These are phyloP conservation scores for Actinostola sp. DNA, from an alignment of 92 coral and sea anemone species.

Conservation along the genomic window DNA sequence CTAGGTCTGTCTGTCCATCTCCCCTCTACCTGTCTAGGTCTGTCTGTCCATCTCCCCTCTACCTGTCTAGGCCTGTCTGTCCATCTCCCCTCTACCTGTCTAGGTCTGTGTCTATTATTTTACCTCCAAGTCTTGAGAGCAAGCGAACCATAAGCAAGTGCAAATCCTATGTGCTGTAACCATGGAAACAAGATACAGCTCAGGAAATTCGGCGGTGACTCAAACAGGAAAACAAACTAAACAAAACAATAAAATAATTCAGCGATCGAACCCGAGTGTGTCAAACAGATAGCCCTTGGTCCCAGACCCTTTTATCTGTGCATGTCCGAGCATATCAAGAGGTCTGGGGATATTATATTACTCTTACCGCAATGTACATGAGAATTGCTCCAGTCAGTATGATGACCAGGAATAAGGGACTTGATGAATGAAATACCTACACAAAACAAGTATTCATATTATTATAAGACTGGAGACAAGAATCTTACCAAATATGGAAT, in stretches of 20 bases:
- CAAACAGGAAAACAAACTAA: conserved; percentile 25
- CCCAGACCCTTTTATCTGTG: too few species aligned
- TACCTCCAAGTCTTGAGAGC: conserved; percentile 96
- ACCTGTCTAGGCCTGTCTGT: too few species aligned
- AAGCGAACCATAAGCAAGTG: conserved; percentile 81
- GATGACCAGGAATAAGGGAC: conserved; percentile 79
- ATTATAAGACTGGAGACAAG: too few species aligned
- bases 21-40: too few species aligned
- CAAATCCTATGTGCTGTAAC: conserved; percentile 78
- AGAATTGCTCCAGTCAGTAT: conserved; percentile 73
- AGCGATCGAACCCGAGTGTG: not conserved
- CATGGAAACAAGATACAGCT: conserved; percentile 45
- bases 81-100: too few species aligned
- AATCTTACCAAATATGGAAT: too few species aligned
- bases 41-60: too few species aligned
- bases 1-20: too few species aligned
- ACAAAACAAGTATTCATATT: too few species aligned
- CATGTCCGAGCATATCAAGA: too few species aligned
- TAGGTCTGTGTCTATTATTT: not conserved
- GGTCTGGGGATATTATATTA: not conserved
- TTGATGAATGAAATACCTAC: conserved; percentile 84
- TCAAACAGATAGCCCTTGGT: too few species aligned
- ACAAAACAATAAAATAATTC: not conserved
- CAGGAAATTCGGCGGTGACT: conserved; percentile 10
- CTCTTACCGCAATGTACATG: conserved; percentile 82